These are phyloP conservation scores for Aquatica leii DNA, from an alignment of 2,888 invertebrate genomes.

Conservation along the genomic window DNA sequence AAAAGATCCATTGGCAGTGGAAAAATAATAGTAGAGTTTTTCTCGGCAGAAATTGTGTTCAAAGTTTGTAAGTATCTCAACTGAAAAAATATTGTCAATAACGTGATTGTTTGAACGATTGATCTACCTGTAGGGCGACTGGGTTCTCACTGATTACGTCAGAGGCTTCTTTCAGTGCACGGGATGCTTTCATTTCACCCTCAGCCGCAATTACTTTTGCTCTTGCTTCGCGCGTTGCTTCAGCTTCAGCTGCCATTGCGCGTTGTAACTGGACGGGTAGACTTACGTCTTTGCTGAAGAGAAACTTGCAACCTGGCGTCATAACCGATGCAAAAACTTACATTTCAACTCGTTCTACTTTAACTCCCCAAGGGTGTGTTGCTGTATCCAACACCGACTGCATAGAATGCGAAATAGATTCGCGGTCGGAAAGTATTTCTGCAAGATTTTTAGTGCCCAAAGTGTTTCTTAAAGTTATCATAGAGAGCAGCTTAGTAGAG, in stretches of 20 bases:
- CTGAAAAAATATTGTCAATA: constrained; percentile 61
- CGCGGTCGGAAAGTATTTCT: constrained; percentile 91
- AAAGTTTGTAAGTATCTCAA: constrained; percentile 87
- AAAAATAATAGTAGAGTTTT: constrained; percentile 94
- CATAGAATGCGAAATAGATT: constrained; percentile 91
- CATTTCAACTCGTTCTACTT: constrained; percentile 96
- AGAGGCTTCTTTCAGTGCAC: constrained; percentile 85
- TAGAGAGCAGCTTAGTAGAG: constrained; percentile 82
- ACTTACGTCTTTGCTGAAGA: constrained; percentile 77
- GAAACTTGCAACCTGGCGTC: not conserved
- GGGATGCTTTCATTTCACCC: constrained; percentile 87
- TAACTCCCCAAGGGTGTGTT: constrained; percentile 92
- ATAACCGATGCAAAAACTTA: too few relatives aligned
- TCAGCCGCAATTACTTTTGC: constrained; percentile 85
- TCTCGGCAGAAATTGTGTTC: constrained; percentile 90
- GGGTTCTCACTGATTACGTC: constrained; percentile 85
- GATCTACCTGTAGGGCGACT: constrained; percentile 81
- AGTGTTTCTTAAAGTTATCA: constrained; percentile 87
- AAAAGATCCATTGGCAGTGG: constrained; percentile 88
- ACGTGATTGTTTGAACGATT: constrained; percentile 46
- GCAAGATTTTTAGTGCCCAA: constrained; percentile 91
- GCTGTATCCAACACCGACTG: constrained; percentile 85
- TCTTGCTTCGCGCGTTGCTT: constrained; percentile 78
- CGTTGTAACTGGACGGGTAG: constrained; percentile 79
- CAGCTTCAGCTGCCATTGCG: constrained; percentile 86